A percentile compares a stretch with the other conserved stretches of the same genome.
Evolutionary conservation across 2,113 vertebrate genomes (phyloP).

Genomic region (Motacilla alba): DNA sequence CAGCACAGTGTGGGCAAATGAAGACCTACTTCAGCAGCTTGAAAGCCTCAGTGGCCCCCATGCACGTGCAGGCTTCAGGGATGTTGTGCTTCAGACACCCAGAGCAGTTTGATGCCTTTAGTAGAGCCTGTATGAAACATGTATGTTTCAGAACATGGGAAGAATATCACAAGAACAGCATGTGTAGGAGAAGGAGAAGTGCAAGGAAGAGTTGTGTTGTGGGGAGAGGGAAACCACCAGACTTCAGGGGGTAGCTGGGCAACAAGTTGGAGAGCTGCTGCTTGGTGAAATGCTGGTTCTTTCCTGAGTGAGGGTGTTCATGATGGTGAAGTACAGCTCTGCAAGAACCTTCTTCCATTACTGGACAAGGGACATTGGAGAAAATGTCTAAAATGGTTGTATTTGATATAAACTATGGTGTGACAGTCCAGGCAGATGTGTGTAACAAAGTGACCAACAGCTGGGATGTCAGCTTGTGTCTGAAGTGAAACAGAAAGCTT

Average conservation of each 20-base stretch:
- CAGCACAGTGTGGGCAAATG: accelerated
- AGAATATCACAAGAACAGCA: neutral
- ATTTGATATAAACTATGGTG: neutral
- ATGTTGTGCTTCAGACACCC: neutral
- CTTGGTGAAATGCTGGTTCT: neutral
- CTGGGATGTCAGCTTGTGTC: neutral
- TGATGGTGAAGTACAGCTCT: neutral
- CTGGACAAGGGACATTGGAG: neutral
- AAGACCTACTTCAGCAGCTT: neutral
- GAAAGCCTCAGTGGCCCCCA: neutral
- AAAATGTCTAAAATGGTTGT: neutral
- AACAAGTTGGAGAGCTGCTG: neutral
- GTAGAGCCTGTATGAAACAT: neutral
- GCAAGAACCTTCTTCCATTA: neutral
- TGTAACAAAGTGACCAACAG: neutral
- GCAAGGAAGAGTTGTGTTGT: neutral
- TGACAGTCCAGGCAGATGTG: neutral
- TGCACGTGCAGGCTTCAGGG: accelerated
- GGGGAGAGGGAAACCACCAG: no score
- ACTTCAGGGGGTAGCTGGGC: neutral
- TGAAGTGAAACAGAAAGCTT: neutral
- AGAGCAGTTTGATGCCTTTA: neutral
- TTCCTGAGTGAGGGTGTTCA: neutral
- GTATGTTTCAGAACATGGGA: neutral
- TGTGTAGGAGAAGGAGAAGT: neutral